Evolutionary conservation across 2,888 invertebrate species (phyloP).

Genomic region (Cheilosia grossa): DNA sequence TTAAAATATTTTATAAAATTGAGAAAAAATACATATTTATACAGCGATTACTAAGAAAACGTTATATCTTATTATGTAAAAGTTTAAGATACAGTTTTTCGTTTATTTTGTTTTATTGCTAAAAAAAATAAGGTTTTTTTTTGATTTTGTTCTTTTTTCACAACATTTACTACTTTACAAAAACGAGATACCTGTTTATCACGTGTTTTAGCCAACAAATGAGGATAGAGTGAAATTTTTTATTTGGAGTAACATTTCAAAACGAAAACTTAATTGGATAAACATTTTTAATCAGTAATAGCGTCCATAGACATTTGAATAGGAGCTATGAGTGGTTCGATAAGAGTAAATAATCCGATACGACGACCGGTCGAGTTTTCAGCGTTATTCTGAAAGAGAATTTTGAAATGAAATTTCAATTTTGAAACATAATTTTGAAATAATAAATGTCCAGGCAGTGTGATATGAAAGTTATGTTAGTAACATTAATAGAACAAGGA

Average conservation of each 20-base stretch:
- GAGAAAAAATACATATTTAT: slow-evolving; percentile 37
- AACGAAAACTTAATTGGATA: slow-evolving; percentile 3
- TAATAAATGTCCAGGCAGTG: slow-evolving; percentile 61
- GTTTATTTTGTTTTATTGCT: slow-evolving; percentile 11
- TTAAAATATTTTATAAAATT: slow-evolving; percentile 34
- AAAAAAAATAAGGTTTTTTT: slow-evolving; percentile 2
- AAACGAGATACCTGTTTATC: slow-evolving; percentile 34
- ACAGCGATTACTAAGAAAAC: slow-evolving; percentile 53
- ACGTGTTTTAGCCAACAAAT: slow-evolving; percentile 23
- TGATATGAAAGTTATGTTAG: slow-evolving; percentile 59
- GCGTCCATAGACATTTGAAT: slow-evolving; percentile 75
- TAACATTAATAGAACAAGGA: slow-evolving; percentile 42
- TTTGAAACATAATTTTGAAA: slow-evolving; percentile 32
- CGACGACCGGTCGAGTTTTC: slow-evolving; percentile 73
- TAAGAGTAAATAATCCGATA: slow-evolving; percentile 78
- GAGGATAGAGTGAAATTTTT: slow-evolving; percentile 18
- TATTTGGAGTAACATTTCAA: slow-evolving; percentile 8
- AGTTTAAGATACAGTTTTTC: slow-evolving; percentile 34
- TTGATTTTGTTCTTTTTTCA: slow-evolving; percentile 8
- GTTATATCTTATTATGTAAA: slow-evolving; percentile 12
- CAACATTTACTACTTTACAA: slow-evolving; percentile 25
- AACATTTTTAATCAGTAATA: slow-evolving; percentile 58
- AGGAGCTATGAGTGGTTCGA: slow-evolving; percentile 77
- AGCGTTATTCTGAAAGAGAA: slow-evolving; percentile 75
- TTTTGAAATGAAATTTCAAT: slow-evolving; percentile 69